These are phyloP conservation scores for Poecilia velifera DNA, from an alignment of 2,797 vertebrate genomes.

Conservation along the genomic window DNA sequence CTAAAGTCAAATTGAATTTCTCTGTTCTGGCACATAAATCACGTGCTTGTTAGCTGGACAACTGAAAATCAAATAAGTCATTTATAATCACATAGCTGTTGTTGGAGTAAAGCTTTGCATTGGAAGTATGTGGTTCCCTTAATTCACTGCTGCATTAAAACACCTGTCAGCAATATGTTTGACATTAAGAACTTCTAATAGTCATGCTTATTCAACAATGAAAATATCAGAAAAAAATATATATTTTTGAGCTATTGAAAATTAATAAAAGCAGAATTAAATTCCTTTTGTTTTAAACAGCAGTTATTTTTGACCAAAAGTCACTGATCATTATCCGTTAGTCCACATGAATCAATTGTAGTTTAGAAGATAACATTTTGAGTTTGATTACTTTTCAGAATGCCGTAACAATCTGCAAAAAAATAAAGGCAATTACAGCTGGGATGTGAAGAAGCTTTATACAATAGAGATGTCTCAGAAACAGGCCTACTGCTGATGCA, in stretches of 20 bases:
- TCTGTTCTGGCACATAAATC: background rate
- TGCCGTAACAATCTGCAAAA: background rate
- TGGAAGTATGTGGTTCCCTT: background rate
- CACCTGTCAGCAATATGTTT: background rate
- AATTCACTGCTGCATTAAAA: background rate
- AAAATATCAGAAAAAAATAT: background rate
- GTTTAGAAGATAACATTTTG: background rate
- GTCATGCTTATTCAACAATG: background rate
- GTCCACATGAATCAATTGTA: background rate
- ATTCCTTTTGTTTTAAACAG: background rate
- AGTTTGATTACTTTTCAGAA: background rate
- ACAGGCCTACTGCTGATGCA: background rate
- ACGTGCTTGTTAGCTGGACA: background rate
- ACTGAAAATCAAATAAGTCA: background rate
- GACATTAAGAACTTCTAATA: background rate
- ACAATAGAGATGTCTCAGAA: slow-evolving; percentile 2
- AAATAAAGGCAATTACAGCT: slow-evolving; percentile 15
- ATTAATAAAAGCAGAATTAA: background rate
- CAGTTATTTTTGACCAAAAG: background rate
- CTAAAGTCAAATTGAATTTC: background rate
- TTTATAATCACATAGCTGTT: background rate
- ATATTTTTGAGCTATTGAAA: background rate
- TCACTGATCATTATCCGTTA: background rate
- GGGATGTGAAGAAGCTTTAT: slow-evolving; percentile 15
- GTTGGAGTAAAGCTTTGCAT: background rate